Evolutionary conservation across 1,140 invertebrate species (phyloP), one percentile per base, ranked within the genome.

Genomic region (Hyles vespertilio): DNA sequence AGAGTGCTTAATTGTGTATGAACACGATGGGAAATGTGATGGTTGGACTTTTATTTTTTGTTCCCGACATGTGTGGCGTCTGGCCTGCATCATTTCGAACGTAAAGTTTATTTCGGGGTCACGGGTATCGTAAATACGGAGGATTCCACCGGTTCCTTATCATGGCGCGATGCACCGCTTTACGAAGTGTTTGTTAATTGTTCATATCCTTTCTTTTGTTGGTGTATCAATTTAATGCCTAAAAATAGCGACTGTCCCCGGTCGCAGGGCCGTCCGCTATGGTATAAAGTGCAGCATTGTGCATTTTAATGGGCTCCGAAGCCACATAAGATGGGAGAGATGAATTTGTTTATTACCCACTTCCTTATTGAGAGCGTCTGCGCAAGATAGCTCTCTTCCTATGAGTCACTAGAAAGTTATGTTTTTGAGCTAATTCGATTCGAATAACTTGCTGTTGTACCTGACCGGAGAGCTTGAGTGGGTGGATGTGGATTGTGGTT

Each of bases 261-360:
- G 63, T 58, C 62, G 68, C 58, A 65, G 61, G 70, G 60, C 61
- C 69, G 56, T 43, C 51, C 65, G 73, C 72, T 75, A 78, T 78
- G 72, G 77, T 75, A 84, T 84, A 79, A 77, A 88, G 80, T 84
- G 81, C 85, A 87, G 83, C 79, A 87, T 88, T 88, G 84, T 85
- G 84, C 84, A 81, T 85, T 87, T 84, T 83, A 87, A 86, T 84
- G 77, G 79, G 67, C 82, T 64, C 69, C 73, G 74, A 77, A 84
- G 83, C 81, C 79, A 77, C 82, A 81, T 84, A 85, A 87, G 84
- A 88, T 83, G 79, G 72, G 77, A 79, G 82, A 85, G 86, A 83
- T 89, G 86, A 87, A 87, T 89, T 87, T 84, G 82, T 89, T 89
- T 89, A 89, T 89, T 89, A 81, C 81, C 81, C 80, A 82, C 84